These are phyloP conservation scores for Poeciliopsis turrubarensis DNA, from an alignment of 2,113 vertebrate genomes.

Conservation along the genomic window DNA sequence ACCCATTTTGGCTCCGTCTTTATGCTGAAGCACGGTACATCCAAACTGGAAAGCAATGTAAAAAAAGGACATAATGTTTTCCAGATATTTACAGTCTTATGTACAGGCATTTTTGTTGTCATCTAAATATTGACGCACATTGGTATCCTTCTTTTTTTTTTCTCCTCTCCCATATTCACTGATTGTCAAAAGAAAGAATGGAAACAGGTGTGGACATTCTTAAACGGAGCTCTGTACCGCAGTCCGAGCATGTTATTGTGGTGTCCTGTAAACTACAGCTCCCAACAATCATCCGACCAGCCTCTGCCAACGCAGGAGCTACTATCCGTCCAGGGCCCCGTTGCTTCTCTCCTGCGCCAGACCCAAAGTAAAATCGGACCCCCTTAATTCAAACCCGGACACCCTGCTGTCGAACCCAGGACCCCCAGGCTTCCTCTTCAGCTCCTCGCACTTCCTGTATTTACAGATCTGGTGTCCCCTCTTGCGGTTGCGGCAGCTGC, in stretches of 20 bases:
- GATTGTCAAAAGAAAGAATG: constrained; percentile 81
- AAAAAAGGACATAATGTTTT: constrained; percentile 78
- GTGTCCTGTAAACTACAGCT: constrained; percentile 64
- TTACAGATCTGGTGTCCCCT: constrained; percentile 99
- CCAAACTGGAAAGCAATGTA: constrained; percentile 79
- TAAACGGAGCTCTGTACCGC: constrained; percentile 51
- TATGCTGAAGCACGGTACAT: constrained; percentile 73
- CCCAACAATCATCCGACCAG: constrained; percentile 69
- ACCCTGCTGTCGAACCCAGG: constrained; percentile 78
- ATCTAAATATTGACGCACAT: constrained; percentile 71
- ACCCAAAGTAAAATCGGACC: constrained; percentile 77
- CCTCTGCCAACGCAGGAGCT: constrained; percentile 36
- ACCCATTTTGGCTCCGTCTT: constrained; percentile 67
- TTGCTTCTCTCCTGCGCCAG: constrained; percentile 74
- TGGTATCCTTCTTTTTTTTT: constrained; percentile 67
- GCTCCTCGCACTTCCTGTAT: constrained; percentile 99
- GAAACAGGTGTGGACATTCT: constrained; percentile 77
- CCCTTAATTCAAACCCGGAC: constrained; percentile 74
- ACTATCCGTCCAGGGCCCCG: constrained; percentile 73
- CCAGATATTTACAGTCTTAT: constrained; percentile 78
- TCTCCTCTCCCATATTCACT: constrained; percentile 67
- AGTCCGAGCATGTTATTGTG: constrained; percentile 43
- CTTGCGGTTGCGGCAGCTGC: constrained; percentile 99
- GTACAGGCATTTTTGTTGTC: constrained; percentile 72
- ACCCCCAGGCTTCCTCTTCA: constrained; percentile 96